Percentiles rank a stretch among this genome's conserved stretches.
Conservation (phyloP, 2,888 invertebrate species). For the Opisthograptis luteolata region DNA sequence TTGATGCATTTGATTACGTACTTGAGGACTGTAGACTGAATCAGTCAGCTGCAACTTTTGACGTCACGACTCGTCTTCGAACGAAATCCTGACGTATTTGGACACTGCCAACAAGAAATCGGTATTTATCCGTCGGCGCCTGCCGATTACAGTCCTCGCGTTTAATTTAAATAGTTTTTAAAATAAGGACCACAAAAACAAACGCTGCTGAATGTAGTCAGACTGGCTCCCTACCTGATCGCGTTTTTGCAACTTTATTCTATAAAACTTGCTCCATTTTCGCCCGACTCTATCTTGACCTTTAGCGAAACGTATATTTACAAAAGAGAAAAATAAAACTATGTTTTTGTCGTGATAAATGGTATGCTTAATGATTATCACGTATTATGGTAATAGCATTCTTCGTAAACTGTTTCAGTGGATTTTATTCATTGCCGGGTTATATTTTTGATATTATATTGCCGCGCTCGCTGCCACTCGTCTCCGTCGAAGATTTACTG, state of each 20-base stretch:
- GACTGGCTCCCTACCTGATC: constrained; percentile 22
- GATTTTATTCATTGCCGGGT: background rate
- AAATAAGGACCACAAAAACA: constrained; percentile 31
- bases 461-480: no score
- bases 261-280: constrained; percentile 31
- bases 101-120: constrained; percentile 13
- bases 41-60: no score
- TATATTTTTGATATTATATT: constrained; percentile 6
- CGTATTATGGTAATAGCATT: constrained; percentile 13
- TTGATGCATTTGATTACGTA: no score
- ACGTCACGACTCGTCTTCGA: background rate
- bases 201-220: constrained; percentile 25
- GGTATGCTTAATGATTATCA: constrained; percentile 2
- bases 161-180: constrained; percentile 30
- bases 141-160: constrained; percentile 13
- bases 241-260: constrained; percentile 22
- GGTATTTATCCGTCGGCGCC: constrained; percentile 15
- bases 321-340: constrained; percentile 17
- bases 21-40: no score
- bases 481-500: no score
- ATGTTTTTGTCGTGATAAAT: constrained; percentile 17
- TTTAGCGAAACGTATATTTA: constrained; percentile 25
- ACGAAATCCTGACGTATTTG: background rate
- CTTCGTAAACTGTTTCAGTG: background rate
- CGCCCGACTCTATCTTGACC: constrained; percentile 25